Conservation (phyloP, 2,797 vertebrate species). For the Pyrocephalus nanus region DNA sequence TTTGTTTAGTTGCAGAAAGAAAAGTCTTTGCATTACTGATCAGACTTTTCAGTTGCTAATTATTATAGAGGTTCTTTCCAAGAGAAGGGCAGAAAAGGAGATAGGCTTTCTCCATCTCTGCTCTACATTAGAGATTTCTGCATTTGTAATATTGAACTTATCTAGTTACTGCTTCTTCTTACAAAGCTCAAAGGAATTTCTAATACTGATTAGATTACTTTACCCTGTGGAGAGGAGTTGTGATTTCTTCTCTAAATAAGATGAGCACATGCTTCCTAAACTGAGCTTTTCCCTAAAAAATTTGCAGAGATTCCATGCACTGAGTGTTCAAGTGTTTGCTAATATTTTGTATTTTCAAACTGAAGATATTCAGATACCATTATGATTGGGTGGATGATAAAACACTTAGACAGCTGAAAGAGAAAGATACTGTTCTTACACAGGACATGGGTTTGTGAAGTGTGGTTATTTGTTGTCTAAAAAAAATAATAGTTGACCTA, state of each 20-base stretch:
- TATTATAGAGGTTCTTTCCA: not conserved
- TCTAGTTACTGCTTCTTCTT: not conserved
- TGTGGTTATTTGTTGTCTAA: conserved; percentile 17
- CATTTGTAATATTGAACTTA: not conserved
- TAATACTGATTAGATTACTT: not conserved
- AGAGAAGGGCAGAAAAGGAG: not conserved
- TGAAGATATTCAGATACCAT: not conserved
- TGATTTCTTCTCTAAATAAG: not conserved
- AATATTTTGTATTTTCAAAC: not conserved
- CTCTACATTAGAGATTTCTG: not conserved
- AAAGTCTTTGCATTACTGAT: not conserved
- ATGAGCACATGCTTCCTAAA: not conserved
- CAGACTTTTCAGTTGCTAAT: not conserved
- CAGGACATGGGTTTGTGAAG: conserved; percentile 39
- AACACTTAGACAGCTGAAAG: not conserved
- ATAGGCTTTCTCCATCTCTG: not conserved
- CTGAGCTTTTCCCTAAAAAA: not conserved
- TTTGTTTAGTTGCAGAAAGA: not conserved
- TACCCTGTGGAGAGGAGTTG: not conserved
- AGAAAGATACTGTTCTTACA: not conserved
- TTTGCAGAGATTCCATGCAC: not conserved
- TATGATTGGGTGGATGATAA: not conserved
- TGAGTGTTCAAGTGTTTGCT: not conserved
- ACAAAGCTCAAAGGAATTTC: not conserved
- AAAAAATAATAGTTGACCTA: conserved; percentile 67